phyloP scores from a whole-genome alignment of 2,797 vertebrate genomes.

The Premnoplex brunnescens region DNA sequence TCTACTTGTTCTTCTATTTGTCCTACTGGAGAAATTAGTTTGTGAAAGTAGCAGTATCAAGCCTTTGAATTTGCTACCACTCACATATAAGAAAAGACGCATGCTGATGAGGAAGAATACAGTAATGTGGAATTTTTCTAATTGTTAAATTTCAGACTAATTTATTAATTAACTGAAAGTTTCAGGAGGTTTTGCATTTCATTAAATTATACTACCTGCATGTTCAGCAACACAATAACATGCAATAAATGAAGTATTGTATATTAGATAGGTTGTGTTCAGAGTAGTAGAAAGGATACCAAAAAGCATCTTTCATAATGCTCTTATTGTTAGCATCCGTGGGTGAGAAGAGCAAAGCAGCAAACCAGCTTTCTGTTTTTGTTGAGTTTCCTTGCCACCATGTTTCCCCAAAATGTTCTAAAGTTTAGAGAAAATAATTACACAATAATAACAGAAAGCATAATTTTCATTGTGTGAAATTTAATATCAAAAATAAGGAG shows the following conservation, averaged over 20 bases:
- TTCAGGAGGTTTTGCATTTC: background rate
- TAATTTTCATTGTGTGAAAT: background rate
- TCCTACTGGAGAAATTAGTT: background rate
- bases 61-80: background rate
- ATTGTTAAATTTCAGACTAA: background rate
- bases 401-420: background rate
- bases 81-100: background rate
- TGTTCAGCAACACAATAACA: background rate
- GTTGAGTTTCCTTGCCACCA: background rate
- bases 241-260: background rate
- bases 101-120: background rate
- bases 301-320: background rate
- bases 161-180: background rate
- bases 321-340: background rate
- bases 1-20: constrained; percentile 12
- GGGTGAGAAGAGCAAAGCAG: background rate
- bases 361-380: background rate
- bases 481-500: background rate
- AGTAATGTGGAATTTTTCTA: background rate
- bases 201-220: background rate
- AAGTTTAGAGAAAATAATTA: background rate
- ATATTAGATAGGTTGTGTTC: background rate
- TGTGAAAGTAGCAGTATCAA: background rate
- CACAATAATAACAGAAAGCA: background rate
- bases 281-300: background rate